Evolutionary conservation across 37 sponge, comb jelly and placozoan species (phyloP), one percentile per base, ranked within the genome.

Genomic region (Bolinopsis microptera): DNA sequence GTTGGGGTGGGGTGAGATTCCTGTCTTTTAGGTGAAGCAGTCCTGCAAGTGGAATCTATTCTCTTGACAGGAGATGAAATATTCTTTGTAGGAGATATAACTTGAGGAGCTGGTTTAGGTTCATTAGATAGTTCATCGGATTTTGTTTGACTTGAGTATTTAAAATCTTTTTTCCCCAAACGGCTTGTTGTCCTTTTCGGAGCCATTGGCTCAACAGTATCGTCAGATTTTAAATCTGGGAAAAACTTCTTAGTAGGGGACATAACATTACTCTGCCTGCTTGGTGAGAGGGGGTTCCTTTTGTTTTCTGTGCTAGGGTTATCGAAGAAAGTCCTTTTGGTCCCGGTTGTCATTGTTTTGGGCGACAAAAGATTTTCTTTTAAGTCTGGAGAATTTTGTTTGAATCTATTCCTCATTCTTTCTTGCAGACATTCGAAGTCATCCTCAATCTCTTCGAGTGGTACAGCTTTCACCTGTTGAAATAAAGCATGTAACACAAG

Each of bases 361-460:
- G 82, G 82, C 3, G 82, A 80, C 21, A 80, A 30, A 1, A 80
- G 82, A 35, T 80, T 80, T 80, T 80, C 82, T 80, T 80, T 80
- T 1, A 36, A 35, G 38, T 80, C 82, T 23, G 35, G 82, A 3
- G 37, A 18, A 80, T 80, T 80, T 13, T 13, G 35, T 35, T 35
- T 80, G 38, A 80, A 80, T 80, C 82, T 80, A 30, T 80, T 80
- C 8, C 38, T 36, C 82, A 80, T 80, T 35, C 30, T 80, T 22
- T 80, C 82, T 80, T 80, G 82, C 2, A 80, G 37, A 34, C 82
- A 36, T 22, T 80, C 82, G 33, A 80, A 80, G 30, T 80, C 82
- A 35, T 80, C 82, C 22, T 80, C 82, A 35, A 80, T 22, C 2
- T 80, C 82, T 5, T 31, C 22, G 22, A 80, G 35, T 30, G 82